A percentile compares a stretch with the other conserved stretches of the same genome.
Evolutionary conservation across 1,140 invertebrate species (phyloP).

Genomic region (Copidosoma floridanum): DNA sequence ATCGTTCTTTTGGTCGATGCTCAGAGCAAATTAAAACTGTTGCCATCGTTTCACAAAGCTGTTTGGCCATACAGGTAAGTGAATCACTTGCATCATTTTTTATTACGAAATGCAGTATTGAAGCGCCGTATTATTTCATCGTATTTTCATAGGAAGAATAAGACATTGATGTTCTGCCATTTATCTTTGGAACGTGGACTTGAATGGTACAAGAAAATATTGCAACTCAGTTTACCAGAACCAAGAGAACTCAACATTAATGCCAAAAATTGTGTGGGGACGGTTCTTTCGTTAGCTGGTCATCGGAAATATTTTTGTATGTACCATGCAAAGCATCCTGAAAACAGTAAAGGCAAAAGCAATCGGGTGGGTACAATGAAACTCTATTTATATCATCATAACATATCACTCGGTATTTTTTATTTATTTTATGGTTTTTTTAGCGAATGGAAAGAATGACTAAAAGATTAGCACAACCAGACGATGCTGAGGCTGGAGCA

Average conservation of each 20-base stretch:
- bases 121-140: no score
- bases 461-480: constrained; percentile 58
- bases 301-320: constrained; percentile 97
- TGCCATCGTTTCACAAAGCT: constrained; percentile 88
- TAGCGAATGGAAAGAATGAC: constrained; percentile 68
- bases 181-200: constrained; percentile 89
- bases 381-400: neutral
- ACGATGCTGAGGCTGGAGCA: constrained; percentile 72
- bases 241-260: constrained; percentile 85
- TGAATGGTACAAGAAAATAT: constrained; percentile 86
- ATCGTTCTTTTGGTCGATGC: constrained; percentile 87
- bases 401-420: constrained; percentile 8
- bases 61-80: constrained; percentile 91
- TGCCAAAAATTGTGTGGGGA: constrained; percentile 94
- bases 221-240: constrained; percentile 81
- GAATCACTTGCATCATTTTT: constrained; percentile 37
- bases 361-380: constrained; percentile 54
- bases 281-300: constrained; percentile 93
- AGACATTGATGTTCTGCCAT: constrained; percentile 91
- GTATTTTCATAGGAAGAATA: constrained; percentile 71
- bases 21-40: constrained; percentile 80
- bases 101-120: neutral
- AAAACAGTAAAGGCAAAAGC: constrained; percentile 56
- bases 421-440: constrained; percentile 18
- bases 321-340: constrained; percentile 92